Conservation (phyloP, 2,888 invertebrate species). For the Lasioglossum leucozonium region DNA sequence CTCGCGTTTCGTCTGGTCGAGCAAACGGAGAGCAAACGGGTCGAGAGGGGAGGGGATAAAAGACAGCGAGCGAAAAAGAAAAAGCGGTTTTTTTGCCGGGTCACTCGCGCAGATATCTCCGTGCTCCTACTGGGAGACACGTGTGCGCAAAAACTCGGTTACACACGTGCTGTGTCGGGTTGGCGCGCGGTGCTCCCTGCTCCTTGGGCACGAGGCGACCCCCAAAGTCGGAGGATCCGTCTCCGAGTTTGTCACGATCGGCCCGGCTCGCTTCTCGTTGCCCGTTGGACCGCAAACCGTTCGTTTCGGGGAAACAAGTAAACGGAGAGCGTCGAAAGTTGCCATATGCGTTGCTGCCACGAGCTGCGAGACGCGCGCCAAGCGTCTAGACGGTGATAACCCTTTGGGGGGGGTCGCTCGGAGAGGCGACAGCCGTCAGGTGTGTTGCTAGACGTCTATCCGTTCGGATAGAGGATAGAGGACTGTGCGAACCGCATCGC, state of each 20-base stretch:
- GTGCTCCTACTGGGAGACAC: constrained; percentile 72
- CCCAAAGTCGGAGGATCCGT: constrained; percentile 50
- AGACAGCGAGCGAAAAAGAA: constrained; percentile 22
- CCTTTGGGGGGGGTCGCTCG: not conserved
- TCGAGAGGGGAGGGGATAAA: not conserved
- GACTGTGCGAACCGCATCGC: not conserved
- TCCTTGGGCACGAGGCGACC: constrained; percentile 65
- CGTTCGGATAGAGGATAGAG: not conserved
- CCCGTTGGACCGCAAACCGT: not conserved
- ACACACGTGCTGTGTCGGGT: constrained; percentile 67
- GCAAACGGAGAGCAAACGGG: not conserved
- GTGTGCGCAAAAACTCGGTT: constrained; percentile 69
- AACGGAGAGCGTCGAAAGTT: not conserved
- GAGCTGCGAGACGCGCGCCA: not conserved
- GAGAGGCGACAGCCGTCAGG: not conserved
- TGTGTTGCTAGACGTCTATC: not conserved
- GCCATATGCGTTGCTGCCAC: not conserved
- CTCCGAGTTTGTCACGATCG: constrained; percentile 25
- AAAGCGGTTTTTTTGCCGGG: constrained; percentile 59
- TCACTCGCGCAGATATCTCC: constrained; percentile 53
- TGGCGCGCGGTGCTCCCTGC: constrained; percentile 32
- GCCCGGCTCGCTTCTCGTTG: not conserved
- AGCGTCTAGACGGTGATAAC: not conserved
- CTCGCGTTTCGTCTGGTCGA: not conserved
- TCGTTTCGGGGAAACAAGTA: constrained; percentile 25